These are phyloP conservation scores for Acipenser ruthenus DNA, from an alignment of 2,797 vertebrate species.

Conservation along the genomic window DNA sequence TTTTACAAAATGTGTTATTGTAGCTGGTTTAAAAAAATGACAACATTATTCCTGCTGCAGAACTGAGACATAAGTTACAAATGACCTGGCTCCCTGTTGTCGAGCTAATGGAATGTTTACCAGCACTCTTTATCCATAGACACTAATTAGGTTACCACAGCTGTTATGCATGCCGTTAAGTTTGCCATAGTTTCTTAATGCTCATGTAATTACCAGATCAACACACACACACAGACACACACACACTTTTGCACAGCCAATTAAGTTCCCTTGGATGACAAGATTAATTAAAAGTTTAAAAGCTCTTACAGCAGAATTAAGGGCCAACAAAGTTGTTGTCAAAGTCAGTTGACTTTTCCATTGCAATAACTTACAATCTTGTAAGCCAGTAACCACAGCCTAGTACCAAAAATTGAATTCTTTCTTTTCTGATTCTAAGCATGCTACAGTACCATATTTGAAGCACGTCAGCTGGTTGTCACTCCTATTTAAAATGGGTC, in stretches of 20 bases:
- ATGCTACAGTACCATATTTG: no score
- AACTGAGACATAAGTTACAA: background rate
- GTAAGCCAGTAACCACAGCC: background rate
- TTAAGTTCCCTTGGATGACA: slow-evolving; percentile 4
- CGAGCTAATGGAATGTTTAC: slow-evolving; percentile 7
- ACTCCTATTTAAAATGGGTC: background rate
- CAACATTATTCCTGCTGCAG: background rate
- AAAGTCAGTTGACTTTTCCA: background rate
- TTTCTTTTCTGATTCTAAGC: no score
- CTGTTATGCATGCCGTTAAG: slow-evolving; percentile 31
- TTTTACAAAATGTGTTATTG: no score
- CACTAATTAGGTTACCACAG: slow-evolving; percentile 46
- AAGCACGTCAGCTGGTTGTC: background rate
- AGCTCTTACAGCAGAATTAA: background rate
- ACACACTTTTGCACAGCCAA: slow-evolving; percentile 33
- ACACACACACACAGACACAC: slow-evolving; percentile 18
- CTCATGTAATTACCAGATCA: background rate
- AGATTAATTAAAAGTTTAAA: background rate
- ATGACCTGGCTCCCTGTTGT: background rate
- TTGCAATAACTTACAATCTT: background rate
- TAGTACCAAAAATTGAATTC: background rate
- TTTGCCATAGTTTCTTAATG: slow-evolving; percentile 35
- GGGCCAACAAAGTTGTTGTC: background rate
- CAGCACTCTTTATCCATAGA: slow-evolving; percentile 13
- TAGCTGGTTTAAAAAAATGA: no score